Evolutionary conservation across 2,113 vertebrate genomes (phyloP).

Genomic region (Pterocles gutturalis): DNA sequence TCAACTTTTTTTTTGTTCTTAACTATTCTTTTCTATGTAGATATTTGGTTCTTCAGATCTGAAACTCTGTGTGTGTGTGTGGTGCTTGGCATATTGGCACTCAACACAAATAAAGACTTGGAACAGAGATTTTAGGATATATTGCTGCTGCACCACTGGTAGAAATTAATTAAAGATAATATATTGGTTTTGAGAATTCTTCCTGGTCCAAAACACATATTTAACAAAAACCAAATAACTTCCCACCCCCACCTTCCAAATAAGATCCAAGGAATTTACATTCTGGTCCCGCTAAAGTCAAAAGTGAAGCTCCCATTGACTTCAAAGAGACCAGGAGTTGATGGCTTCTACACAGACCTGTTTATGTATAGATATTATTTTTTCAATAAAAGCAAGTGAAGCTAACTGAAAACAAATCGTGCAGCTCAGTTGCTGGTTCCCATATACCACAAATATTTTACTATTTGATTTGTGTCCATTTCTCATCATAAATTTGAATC

Average conservation of each 20-base stretch:
- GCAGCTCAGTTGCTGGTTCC: not conserved
- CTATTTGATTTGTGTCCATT: not conserved
- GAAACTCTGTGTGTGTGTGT: not conserved
- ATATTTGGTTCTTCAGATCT: not conserved
- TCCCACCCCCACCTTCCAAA: not conserved
- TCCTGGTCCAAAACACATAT: not conserved
- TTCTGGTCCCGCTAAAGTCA: not conserved
- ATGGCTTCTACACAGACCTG: not conserved
- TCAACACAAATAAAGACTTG: not conserved
- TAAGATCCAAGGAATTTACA: not conserved
- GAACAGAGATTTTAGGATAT: not conserved
- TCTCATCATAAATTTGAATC: not conserved
- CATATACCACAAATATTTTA: constrained; percentile 5
- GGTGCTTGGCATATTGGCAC: not conserved
- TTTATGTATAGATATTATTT: not conserved
- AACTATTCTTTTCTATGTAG: not conserved
- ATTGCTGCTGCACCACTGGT: not conserved
- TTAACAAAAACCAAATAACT: not conserved
- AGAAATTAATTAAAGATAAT: not conserved
- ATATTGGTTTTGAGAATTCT: not conserved
- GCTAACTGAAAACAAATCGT: not conserved
- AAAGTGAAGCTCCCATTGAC: not conserved
- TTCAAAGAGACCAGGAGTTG: not conserved
- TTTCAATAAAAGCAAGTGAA: not conserved
- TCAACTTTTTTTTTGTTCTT: not conserved